phyloP scores from a whole-genome alignment of 2,113 vertebrate species.

The Pollimyrus isidori region DNA sequence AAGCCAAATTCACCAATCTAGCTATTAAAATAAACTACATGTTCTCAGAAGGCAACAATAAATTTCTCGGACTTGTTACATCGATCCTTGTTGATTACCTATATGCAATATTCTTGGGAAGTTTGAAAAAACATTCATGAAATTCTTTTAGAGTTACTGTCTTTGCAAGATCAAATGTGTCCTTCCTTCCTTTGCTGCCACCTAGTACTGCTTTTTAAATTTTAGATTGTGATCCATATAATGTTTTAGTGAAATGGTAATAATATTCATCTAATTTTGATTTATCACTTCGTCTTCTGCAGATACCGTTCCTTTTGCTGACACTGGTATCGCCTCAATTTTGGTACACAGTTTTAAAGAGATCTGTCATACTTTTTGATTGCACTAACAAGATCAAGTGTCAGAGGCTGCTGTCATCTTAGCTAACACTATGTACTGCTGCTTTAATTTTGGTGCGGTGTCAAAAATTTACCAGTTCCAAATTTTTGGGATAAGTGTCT shows the following conservation, averaged over 20 bases:
- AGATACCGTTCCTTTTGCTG: no score
- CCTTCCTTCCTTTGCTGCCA: background rate
- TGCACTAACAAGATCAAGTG: background rate
- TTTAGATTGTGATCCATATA: background rate
- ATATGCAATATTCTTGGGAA: background rate
- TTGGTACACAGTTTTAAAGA: background rate
- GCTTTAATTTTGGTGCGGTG: background rate
- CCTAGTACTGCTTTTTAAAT: background rate
- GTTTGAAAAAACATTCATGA: background rate
- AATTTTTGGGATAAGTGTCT: background rate
- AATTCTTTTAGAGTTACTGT: background rate
- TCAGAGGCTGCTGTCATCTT: background rate
- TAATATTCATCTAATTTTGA: no score
- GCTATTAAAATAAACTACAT: no score
- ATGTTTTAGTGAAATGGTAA: no score
- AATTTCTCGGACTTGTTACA: no score
- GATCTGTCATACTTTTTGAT: background rate
- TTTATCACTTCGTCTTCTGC: no score
- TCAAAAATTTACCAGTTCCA: background rate
- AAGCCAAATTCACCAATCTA: background rate
- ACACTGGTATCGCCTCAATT: background rate
- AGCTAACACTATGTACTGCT: background rate
- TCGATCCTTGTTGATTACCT: background rate
- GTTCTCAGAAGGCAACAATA: no score
- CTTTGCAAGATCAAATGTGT: background rate